These are phyloP conservation scores for Antechinus stuartii DNA, from an alignment of 2,113 vertebrate genomes.

Conservation along the genomic window DNA sequence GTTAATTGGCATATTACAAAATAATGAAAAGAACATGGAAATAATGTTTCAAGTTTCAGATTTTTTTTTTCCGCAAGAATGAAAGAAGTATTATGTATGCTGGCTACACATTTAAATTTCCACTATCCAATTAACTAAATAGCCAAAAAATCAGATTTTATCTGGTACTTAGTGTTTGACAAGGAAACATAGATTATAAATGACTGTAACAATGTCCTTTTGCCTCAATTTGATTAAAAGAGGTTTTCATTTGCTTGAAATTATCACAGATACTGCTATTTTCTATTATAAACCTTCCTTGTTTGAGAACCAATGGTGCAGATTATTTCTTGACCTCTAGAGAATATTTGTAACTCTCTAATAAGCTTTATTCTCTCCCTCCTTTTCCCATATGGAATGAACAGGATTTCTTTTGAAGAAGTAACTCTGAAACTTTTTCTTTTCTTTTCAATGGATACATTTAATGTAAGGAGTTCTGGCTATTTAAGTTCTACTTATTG, in stretches of 20 bases:
- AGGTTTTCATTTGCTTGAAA: conserved; percentile 13
- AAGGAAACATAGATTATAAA: conserved; percentile 40
- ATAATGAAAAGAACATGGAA: conserved; percentile 44
- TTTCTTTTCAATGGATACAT: conserved; percentile 36
- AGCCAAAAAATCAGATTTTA: conserved; percentile 34
- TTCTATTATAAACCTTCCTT: conserved; percentile 25
- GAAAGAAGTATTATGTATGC: conserved; percentile 15
- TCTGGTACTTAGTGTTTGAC: neutral
- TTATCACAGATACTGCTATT: neutral
- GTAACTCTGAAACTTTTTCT: conserved; percentile 7
- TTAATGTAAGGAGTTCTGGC: neutral
- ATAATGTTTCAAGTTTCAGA: conserved; percentile 8
- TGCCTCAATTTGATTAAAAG: conserved; percentile 13
- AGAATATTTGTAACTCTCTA: conserved; percentile 33
- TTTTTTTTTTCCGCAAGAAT: neutral
- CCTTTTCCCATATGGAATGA: neutral
- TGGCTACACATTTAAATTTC: conserved; percentile 15
- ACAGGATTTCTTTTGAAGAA: neutral
- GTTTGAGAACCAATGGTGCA: conserved; percentile 41
- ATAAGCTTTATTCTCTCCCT: conserved; percentile 5
- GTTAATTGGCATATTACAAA: conserved; percentile 58
- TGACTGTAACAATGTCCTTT: neutral
- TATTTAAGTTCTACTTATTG: neutral
- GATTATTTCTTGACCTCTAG: neutral
- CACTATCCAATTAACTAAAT: conserved; percentile 38